Evolutionary conservation across 1,140 invertebrate genomes (phyloP).

Genomic region (Caenorhabditis elegans): WBcel235 BX284604.4:589501-590000

Average conservation of each 20-base stretch:
- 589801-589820: background rate
- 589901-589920: too few relatives aligned
- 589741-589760: background rate
- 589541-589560: background rate
- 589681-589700: background rate
- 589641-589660: background rate
- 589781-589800: background rate
- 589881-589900: background rate
- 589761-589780: background rate
- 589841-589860: background rate
- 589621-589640: background rate
- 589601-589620: background rate
- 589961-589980: background rate
- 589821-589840: background rate
- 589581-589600: background rate
- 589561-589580: background rate
- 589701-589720: background rate
- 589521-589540: background rate
- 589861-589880: background rate
- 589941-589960: background rate
- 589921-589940: background rate
- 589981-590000: background rate
- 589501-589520: background rate
- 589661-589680: background rate
- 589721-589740: background rate